These are phyloP conservation scores for Temnothorax curvispinosus DNA, from an alignment of 1,140 invertebrate genomes.

Conservation along the genomic window DNA sequence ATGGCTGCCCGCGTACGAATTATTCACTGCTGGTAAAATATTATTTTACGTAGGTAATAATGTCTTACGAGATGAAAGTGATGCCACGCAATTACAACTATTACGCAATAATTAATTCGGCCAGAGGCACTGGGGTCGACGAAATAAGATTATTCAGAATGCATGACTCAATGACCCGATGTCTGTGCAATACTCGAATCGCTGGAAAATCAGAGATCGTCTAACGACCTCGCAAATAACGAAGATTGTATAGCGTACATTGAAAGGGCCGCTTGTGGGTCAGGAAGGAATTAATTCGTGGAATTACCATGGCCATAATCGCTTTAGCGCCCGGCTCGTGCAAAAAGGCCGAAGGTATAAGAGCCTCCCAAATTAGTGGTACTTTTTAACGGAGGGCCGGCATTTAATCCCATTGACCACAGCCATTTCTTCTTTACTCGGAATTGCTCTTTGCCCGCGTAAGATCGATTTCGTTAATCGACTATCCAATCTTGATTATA, in stretches of 20 bases:
- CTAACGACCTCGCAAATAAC: slow-evolving; percentile 5
- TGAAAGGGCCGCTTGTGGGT: slow-evolving; percentile 31
- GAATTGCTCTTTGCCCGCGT: not conserved
- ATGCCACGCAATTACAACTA: not conserved
- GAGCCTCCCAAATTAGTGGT: slow-evolving; percentile 67
- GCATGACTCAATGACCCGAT: not conserved
- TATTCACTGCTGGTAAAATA: slow-evolving; percentile 22
- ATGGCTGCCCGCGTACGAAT: not conserved
- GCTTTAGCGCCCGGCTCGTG: slow-evolving; percentile 65
- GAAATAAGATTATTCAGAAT: not conserved
- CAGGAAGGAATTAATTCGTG: slow-evolving; percentile 69
- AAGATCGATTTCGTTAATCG: slow-evolving; percentile 37
- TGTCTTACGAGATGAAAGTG: not conserved
- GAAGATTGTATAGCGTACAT: slow-evolving; percentile 18
- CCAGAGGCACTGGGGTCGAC: not conserved
- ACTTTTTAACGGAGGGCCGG: slow-evolving; percentile 64
- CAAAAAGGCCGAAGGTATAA: slow-evolving; percentile 68
- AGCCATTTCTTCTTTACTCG: slow-evolving; percentile 62
- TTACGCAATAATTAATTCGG: not conserved
- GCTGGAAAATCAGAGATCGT: slow-evolving; percentile 1
- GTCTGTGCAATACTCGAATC: slow-evolving; percentile 2
- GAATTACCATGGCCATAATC: slow-evolving; percentile 72
- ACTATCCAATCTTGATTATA: not conserved
- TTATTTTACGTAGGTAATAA: not conserved
- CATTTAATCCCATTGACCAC: slow-evolving; percentile 70